Evolutionary conservation across 2,888 invertebrate genomes (phyloP), one percentile per base, ranked within the genome.

Genomic region (Oscheius sp.): DNA sequence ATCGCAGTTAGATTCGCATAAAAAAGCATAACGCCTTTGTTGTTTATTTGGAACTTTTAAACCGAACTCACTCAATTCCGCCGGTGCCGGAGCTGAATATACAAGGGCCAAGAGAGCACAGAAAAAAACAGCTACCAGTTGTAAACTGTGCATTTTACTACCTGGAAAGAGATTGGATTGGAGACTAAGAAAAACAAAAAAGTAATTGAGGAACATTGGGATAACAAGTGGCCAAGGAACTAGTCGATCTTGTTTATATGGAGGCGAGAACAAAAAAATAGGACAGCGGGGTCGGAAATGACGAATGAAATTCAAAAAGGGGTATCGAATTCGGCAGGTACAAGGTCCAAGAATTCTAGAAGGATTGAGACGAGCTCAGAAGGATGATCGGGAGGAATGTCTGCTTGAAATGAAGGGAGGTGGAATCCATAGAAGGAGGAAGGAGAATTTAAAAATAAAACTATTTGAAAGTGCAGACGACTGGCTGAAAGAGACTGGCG

Each of bases 111-210:
- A 37, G 29, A 63, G 50, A 27, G 34, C 57, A 37, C 50, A 50
- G 29, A 46, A 37, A 42, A 61, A 27, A 20, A 42, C 50, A 29
- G 57, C 50, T 12, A 63, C 31, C 55, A 66, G 63, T 17, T 64
- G 64, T 29, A 42, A 67, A 67, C 67, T 68, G 53, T 52, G 45
- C 63, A 52, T 33, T 46, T 69, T 52, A 39, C 55, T 64, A 61
- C 45, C 61, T 34, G 46, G n/a, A 25, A 52, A 39, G 33, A 65
- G 20, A 48, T 27, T 25, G 57, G 27, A n/a, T 15, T 33, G 23
- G 34, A 31, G 31, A 50, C 29, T 20, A 29, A 61, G 29, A 57
- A 64, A 55, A 64, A 33, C 20, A n/a, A n/a, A n/a, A n/a, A n/a
- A n/a, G n/a, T n/a, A n/a, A n/a, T n/a, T n/a, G 55, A 52, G 23